Evolutionary conservation across 2,888 invertebrate species (phyloP), one percentile per base, ranked within the genome.

Genomic region (Tipula unca): DNA sequence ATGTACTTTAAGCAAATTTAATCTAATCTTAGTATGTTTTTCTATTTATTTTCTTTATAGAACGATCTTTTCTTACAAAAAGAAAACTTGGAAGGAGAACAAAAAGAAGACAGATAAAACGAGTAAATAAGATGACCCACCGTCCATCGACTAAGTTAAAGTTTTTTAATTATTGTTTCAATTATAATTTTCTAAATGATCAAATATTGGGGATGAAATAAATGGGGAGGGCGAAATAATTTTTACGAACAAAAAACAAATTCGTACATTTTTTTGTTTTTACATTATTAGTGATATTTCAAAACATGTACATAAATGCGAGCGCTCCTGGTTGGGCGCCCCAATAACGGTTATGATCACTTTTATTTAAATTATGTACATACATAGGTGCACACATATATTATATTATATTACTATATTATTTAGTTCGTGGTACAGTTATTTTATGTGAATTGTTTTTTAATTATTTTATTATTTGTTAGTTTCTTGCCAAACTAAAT

Each of bases 41-140:
- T 69, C 3, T 69, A 69, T 25, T 69, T 69, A 25, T 25, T 69
- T 25, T 69, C 10, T 69, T 25, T 69, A 69, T 25, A 69, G 69
- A 69, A 69, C 69, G 69, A 69, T 69, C 69, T 69, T 69, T 69
- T 69, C 69, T 69, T 69, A 25, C 25, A 10, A 69, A 69, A 25
- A 8, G 69, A 69, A 10, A 48, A 69, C 69, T 69, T 69, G 69
- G 14, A 10, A 20, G 25, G 25, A 25, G 69, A 25, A 25, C 25
- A 10, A 69, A 69, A n/a, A 17, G 8, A 54, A 17, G 8, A 54
- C 48, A 54, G 48, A 54, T 54, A 54, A 54, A 69, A 25, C 69
- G 25, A 69, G 69, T 25, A 69, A 69, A 25, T 32, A 32, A 83
- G 83, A 83, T 83, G 83, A 83, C 83, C 83, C 83, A 83, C 83